These are phyloP conservation scores for Nothura maculosa DNA, from an alignment of 2,797 vertebrate genomes.

Conservation along the genomic window DNA sequence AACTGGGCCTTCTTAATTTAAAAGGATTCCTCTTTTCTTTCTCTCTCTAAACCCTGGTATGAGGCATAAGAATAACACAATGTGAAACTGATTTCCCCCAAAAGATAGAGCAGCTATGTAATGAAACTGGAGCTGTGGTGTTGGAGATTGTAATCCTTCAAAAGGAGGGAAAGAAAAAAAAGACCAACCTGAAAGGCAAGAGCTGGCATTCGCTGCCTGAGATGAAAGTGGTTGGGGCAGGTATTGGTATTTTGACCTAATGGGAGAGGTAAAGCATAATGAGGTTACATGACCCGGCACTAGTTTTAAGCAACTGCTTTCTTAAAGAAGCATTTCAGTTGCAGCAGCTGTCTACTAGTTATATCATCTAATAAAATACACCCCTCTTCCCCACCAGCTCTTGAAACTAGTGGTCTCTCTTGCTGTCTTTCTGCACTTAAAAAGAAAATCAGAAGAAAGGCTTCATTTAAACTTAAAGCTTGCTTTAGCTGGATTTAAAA, in stretches of 20 bases:
- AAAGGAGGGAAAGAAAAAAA: conserved; percentile 34
- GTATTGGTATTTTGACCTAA: conserved; percentile 66
- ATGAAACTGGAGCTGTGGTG: conserved; percentile 45
- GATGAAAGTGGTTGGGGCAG: conserved; percentile 48
- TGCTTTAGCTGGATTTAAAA: conserved; percentile 46
- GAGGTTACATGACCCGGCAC: conserved; percentile 50
- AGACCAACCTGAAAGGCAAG: conserved; percentile 60
- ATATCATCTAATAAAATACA: not conserved
- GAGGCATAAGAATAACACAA: conserved; percentile 67
- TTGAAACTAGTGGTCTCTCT: not conserved
- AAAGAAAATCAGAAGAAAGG: conserved; percentile 3
- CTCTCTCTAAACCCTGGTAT: conserved; percentile 60
- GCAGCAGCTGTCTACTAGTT: conserved; percentile 28
- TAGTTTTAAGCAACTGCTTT: conserved; percentile 65
- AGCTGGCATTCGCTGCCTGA: conserved; percentile 3
- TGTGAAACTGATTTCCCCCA: conserved; percentile 70
- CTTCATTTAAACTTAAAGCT: conserved; percentile 22
- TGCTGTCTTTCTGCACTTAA: not conserved
- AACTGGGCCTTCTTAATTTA: conserved; percentile 57
- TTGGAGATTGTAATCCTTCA: conserved; percentile 57
- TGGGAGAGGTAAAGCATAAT: conserved; percentile 58
- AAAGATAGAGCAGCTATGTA: conserved; percentile 60
- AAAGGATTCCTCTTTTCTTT: conserved; percentile 64
- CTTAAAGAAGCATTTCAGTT: conserved; percentile 56
- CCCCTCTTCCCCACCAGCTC: not conserved